phyloP scores from a whole-genome alignment of 2,888 invertebrate genomes.

The Laspeyria flexula region DNA sequence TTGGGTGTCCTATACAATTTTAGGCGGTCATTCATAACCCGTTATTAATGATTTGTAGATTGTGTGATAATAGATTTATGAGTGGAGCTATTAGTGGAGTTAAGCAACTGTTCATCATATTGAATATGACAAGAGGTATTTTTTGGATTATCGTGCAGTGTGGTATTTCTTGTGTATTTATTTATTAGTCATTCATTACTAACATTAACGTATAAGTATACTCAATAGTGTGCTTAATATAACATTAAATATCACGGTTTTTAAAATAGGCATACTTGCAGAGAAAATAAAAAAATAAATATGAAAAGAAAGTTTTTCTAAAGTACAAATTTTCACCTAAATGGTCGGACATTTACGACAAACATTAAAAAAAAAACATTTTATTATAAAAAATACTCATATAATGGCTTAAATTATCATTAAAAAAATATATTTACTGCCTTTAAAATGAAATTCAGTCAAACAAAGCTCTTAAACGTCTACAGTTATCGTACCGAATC shows the following conservation, averaged over 20 bases:
- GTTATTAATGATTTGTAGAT: slow-evolving; percentile 73
- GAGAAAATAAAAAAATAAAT: no score
- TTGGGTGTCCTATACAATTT: slow-evolving; percentile 74
- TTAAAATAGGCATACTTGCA: no score
- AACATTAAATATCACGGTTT: no score
- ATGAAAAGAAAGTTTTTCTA: no score
- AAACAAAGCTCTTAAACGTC: slow-evolving; percentile 1
- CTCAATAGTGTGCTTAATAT: no score
- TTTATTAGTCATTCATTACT: not conserved
- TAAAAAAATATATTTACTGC: no score
- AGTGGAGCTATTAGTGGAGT: slow-evolving; percentile 41
- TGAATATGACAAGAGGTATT: slow-evolving; percentile 12
- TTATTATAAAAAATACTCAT: no score
- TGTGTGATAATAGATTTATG: slow-evolving; percentile 65
- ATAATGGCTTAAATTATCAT: no score
- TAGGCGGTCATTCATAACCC: slow-evolving; percentile 75
- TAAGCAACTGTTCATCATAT: slow-evolving; percentile 34
- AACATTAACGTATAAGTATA: no score
- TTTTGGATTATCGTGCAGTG: not conserved
- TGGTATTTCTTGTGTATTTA: not conserved
- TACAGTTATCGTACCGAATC: slow-evolving; percentile 29
- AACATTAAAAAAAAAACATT: no score
- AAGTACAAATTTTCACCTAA: no score
- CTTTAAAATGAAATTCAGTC: not conserved
- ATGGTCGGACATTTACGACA: no score